Evolutionary conservation across 2,113 vertebrate genomes (phyloP).

Genomic region (Chaetorhynchus papuensis): DNA sequence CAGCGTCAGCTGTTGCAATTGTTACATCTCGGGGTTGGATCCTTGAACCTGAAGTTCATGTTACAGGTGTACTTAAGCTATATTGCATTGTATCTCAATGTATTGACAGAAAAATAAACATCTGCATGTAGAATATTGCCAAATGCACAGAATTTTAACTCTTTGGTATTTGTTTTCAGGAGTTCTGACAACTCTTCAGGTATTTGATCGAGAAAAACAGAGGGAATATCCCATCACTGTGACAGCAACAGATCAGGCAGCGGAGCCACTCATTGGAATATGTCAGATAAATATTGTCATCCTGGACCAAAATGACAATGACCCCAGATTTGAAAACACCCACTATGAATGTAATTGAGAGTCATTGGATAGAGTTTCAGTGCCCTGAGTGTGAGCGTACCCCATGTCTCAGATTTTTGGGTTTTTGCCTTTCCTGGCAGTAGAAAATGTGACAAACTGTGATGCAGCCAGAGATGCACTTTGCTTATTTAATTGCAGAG

Average conservation of each 20-base stretch:
- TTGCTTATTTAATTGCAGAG: neutral
- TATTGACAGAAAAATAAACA: neutral
- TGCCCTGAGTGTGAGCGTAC: slow-evolving; percentile 47
- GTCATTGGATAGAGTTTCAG: slow-evolving; percentile 44
- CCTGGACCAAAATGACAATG: slow-evolving; percentile 89
- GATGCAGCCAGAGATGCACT: neutral
- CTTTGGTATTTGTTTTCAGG: slow-evolving; percentile 64
- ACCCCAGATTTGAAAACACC: slow-evolving; percentile 88
- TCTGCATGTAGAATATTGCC: neutral
- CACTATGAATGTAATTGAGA: slow-evolving; percentile 85
- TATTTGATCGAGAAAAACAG: slow-evolving; percentile 87
- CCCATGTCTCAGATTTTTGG: neutral
- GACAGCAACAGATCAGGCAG: slow-evolving; percentile 86
- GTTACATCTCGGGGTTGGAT: neutral
- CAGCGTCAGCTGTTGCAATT: neutral
- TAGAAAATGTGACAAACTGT: neutral
- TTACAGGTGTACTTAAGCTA: neutral
- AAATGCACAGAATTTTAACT: neutral
- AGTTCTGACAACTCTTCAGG: slow-evolving; percentile 78
- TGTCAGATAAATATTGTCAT: slow-evolving; percentile 87
- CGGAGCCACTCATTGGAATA: slow-evolving; percentile 84
- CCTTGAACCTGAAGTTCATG: neutral
- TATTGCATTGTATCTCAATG: neutral
- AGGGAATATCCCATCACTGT: slow-evolving; percentile 85
- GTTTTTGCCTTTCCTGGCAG: neutral